phyloP scores from a whole-genome alignment of 2,888 invertebrate species.

The Clepsis dumicolana region DNA sequence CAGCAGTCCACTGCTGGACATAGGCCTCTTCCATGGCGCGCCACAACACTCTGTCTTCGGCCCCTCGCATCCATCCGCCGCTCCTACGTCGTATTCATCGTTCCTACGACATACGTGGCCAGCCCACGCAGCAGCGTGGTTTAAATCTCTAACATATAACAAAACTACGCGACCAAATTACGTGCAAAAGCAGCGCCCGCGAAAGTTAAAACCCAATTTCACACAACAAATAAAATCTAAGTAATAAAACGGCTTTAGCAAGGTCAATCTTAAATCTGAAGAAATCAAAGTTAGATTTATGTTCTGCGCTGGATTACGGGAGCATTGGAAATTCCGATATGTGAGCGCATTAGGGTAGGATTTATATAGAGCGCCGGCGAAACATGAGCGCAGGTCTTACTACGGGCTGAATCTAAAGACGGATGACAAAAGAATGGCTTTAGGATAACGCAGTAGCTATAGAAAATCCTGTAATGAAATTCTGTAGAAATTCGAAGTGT shows the following conservation, averaged over 20 bases:
- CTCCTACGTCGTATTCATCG: too few relatives aligned
- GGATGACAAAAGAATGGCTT: slow-evolving; percentile 4
- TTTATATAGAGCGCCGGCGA: neutral
- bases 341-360: slow-evolving; percentile 19
- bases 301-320: slow-evolving; percentile 20
- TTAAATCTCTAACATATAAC: too few relatives aligned
- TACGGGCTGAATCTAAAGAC: neutral
- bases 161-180: too few relatives aligned
- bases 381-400: neutral
- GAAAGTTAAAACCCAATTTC: neutral
- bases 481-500: too few relatives aligned
- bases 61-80: too few relatives aligned
- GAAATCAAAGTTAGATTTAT: slow-evolving; percentile 31
- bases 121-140: too few relatives aligned
- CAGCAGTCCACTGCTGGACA: too few relatives aligned
- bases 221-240: neutral
- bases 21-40: too few relatives aligned
- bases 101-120: too few relatives aligned
- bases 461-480: neutral
- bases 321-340: slow-evolving; percentile 22
- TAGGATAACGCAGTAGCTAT: neutral
- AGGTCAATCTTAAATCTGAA: slow-evolving; percentile 26
- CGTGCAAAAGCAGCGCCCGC: too few relatives aligned
- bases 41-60: too few relatives aligned
- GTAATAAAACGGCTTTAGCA: slow-evolving; percentile 25